Evolutionary conservation across 1,140 invertebrate species (phyloP), one percentile per base, ranked within the genome.

Genomic region (Cryptotermes secundus): DNA sequence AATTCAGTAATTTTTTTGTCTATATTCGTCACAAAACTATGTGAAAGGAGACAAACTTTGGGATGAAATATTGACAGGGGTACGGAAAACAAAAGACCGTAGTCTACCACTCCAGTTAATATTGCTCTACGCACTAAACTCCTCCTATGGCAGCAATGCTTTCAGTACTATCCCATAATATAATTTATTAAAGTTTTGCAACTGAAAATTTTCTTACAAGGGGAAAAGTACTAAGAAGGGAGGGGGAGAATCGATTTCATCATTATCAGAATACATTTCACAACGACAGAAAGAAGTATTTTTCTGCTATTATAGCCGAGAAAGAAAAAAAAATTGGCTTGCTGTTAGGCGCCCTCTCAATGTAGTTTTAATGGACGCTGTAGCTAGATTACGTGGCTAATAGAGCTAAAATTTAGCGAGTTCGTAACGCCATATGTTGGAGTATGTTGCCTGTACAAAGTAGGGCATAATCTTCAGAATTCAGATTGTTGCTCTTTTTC

Each of bases 181-280:
- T 59, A 59, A 59, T 59, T 59, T 72, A 72, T 72, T 72, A 72
- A 72, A 31, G 59, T 31, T 72, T 72, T n/a, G 59, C 59, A 72
- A 72, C n/a, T n/a, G 26, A 72, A 31, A 72, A 72, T 72, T 72
- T n/a, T 16, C n/a, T 26, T 7, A 26, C 9, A 3, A 16, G 1
- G 59, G 14, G 16, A 72, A 72, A 72, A 49, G 45, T 49, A 49
- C 14, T 49, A 49, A 14, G 22, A 19, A 72, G n/a, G 24, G 24
- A n/a, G 19, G 31, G 31, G 59, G n/a, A 16, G 31, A 72, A 72
- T 72, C 26, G 59, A 31, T 59, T 31, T 72, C 59, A 4, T 72
- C 59, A 31, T 72, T 72, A 72, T 72, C 59, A 31, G 59, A 72
- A 49, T 12, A 72, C 59, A 6, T 72, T 72, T 72, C 59, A 72